A percentile compares a stretch with the other conserved stretches of the same genome.
These are phyloP conservation scores for Synodontis membranacea DNA, from an alignment of 2,113 vertebrate genomes.

Conservation along the genomic window DNA sequence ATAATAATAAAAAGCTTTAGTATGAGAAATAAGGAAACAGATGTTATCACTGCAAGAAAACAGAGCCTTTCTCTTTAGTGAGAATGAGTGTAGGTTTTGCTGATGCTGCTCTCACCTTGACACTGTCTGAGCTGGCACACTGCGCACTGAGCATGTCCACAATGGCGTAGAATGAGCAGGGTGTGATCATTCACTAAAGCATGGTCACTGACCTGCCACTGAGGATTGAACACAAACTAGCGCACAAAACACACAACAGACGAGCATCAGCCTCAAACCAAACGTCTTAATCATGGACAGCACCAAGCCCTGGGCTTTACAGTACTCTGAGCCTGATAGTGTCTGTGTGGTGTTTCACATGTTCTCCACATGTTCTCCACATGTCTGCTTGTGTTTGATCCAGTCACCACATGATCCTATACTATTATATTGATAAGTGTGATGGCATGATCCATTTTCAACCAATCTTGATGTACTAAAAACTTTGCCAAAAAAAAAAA, in stretches of 20 bases:
- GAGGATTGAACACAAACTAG: neutral
- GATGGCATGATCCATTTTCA: neutral
- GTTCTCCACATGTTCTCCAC: neutral
- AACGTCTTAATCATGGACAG: neutral
- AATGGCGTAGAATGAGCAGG: neutral
- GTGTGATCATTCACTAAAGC: neutral
- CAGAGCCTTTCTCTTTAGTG: neutral
- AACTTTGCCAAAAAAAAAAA: neutral
- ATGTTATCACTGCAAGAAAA: neutral
- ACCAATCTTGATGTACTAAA: neutral
- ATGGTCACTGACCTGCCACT: neutral
- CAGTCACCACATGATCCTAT: neutral
- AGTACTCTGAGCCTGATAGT: neutral
- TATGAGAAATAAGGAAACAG: neutral
- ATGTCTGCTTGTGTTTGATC: neutral
- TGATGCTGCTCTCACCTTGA: conserved; percentile 3
- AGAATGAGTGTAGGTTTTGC: neutral
- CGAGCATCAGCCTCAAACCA: neutral
- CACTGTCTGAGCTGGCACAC: neutral
- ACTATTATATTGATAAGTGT: neutral
- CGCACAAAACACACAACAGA: neutral
- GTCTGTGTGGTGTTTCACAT: neutral
- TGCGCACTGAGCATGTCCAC: neutral
- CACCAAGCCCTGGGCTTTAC: neutral
- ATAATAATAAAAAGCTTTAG: neutral